Evolutionary conservation across 2,113 vertebrate genomes (phyloP).

Genomic region (Pangasianodon hypophthalmus): DNA sequence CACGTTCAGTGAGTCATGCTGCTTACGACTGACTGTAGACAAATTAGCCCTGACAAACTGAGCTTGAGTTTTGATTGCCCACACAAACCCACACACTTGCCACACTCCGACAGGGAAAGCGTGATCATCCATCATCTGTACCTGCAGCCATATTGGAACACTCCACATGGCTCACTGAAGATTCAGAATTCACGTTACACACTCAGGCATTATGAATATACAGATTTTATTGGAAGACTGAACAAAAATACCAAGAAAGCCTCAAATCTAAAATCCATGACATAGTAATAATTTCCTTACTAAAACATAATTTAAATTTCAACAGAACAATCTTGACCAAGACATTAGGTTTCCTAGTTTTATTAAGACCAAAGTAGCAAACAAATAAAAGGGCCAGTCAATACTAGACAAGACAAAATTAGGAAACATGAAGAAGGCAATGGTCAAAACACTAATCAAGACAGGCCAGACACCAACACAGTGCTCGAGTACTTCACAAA

Average conservation of each 20-base stretch:
- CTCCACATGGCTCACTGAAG: background rate
- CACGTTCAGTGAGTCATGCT: slow-evolving; percentile 21
- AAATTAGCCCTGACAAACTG: slow-evolving; percentile 29
- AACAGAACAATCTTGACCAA: background rate
- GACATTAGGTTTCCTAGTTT: no score
- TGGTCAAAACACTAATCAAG: background rate
- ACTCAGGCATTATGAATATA: background rate
- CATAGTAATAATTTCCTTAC: background rate
- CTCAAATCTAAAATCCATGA: background rate
- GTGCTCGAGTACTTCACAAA: background rate
- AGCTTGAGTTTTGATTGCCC: slow-evolving; percentile 17
- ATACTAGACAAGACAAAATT: background rate
- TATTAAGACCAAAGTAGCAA: background rate
- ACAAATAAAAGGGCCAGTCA: background rate
- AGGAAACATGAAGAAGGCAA: background rate
- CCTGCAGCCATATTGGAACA: slow-evolving; percentile 24
- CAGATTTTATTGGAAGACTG: background rate
- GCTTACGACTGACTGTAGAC: slow-evolving; percentile 20
- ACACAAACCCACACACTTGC: slow-evolving; percentile 21
- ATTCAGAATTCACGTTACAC: background rate
- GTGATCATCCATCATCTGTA: background rate
- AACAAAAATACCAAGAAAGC: background rate
- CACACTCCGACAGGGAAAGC: background rate
- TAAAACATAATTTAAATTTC: background rate
- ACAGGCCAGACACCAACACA: background rate